Conservation (phyloP, 2,797 vertebrate genomes). For the Helostoma temminkii region DNA sequence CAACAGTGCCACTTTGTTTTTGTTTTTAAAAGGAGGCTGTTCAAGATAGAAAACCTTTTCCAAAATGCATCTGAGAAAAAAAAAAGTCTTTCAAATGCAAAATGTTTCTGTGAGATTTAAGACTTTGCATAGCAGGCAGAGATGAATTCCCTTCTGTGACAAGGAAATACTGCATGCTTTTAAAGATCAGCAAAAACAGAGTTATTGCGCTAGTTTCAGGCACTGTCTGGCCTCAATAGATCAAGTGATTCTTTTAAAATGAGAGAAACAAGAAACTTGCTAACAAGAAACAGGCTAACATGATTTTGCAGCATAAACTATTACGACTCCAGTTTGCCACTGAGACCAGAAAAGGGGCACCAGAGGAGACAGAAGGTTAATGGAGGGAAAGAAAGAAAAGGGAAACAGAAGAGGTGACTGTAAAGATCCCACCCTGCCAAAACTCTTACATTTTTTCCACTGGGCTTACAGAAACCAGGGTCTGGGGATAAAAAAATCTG, state of each 20-base stretch:
- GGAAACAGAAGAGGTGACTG: conserved; percentile 52
- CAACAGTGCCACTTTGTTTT: background rate
- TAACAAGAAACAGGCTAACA: no score
- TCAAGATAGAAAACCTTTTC: background rate
- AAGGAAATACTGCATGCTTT: background rate
- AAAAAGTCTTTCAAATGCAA: background rate
- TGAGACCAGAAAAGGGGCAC: conserved; percentile 35
- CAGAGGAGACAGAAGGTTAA: conserved; percentile 40
- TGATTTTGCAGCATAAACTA: conserved; percentile 30
- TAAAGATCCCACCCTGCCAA: conserved; percentile 64
- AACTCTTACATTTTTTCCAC: conserved; percentile 69
- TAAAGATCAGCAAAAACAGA: conserved; percentile 8
- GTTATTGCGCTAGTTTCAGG: conserved; percentile 17
- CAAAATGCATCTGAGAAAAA: background rate
- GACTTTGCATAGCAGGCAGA: background rate
- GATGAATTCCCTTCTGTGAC: conserved; percentile 6
- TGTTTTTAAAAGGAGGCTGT: background rate
- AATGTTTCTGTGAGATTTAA: background rate
- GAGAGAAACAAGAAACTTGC: conserved; percentile 24
- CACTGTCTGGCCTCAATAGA: conserved; percentile 18
- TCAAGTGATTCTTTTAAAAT: conserved; percentile 18
- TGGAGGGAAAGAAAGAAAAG: conserved; percentile 31
- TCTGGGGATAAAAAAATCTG: conserved; percentile 49
- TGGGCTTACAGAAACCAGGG: conserved; percentile 64
- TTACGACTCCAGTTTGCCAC: conserved; percentile 21